Evolutionary conservation across 2,113 vertebrate genomes (phyloP).

Genomic region (Psophia crepitans): DNA sequence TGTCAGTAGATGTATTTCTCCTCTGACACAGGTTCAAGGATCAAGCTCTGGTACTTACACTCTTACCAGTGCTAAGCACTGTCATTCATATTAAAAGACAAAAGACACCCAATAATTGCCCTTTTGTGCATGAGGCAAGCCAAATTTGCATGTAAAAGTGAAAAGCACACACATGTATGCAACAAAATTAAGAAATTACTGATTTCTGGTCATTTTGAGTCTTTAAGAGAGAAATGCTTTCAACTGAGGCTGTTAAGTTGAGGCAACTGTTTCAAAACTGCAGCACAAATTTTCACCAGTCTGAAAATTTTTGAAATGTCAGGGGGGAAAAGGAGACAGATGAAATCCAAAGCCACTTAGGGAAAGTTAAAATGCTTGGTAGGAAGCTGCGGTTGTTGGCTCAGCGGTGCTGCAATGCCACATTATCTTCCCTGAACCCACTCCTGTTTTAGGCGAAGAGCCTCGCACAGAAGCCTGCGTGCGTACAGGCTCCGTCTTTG

Average conservation of each 20-base stretch:
- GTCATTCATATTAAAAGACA: background rate
- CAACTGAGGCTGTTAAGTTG: no score
- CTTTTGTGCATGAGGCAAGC: constrained; percentile 1
- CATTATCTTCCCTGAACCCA: background rate
- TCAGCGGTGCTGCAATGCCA: constrained; percentile 1
- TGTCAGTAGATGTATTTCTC: background rate
- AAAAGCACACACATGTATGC: background rate
- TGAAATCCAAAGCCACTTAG: constrained; percentile 35
- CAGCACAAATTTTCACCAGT: background rate
- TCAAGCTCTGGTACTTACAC: background rate
- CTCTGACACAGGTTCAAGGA: background rate
- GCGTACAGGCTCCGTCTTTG: background rate
- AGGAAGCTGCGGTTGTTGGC: constrained; percentile 45
- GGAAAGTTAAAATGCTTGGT: constrained; percentile 4
- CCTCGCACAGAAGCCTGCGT: background rate
- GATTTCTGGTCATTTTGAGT: background rate
- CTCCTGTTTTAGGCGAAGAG: background rate
- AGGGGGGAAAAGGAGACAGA: background rate
- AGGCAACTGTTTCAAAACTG: background rate
- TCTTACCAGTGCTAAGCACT: background rate
- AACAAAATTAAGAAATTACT: background rate
- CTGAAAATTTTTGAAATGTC: constrained; percentile 33
- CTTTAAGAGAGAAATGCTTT: background rate
- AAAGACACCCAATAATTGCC: background rate
- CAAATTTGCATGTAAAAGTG: background rate